phyloP scores from a whole-genome alignment of 2,888 invertebrate genomes.

The Athetis lepigone region DNA sequence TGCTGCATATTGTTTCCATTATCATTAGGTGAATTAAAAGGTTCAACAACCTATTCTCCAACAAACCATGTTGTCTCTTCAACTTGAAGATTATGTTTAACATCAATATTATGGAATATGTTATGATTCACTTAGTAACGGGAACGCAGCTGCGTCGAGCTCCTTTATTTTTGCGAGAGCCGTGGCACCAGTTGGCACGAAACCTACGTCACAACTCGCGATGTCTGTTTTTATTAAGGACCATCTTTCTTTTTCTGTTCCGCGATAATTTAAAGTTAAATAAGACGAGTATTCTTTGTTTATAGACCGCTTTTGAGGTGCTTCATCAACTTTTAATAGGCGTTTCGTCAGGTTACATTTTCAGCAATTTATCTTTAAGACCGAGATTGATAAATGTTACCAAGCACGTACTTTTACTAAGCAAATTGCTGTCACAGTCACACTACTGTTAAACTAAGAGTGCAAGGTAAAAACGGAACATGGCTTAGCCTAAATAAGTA shows the following conservation, averaged over 20 bases:
- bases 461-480: too few species aligned
- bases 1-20: too few species aligned
- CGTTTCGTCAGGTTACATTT: background rate
- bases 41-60: background rate
- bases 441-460: too few species aligned
- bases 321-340: background rate
- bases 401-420: too few species aligned
- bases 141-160: slow-evolving; percentile 54
- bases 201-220: slow-evolving; percentile 34
- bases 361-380: too few species aligned
- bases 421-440: too few species aligned
- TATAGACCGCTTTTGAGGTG: background rate
- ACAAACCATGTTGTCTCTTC: background rate
- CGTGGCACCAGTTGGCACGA: slow-evolving; percentile 66
- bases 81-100: slow-evolving; percentile 14
- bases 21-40: too few species aligned
- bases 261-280: background rate
- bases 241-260: slow-evolving; percentile 35
- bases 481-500: too few species aligned
- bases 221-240: slow-evolving; percentile 33
- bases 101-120: slow-evolving; percentile 26
- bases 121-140: slow-evolving; percentile 66
- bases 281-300: background rate
- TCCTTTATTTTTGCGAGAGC: slow-evolving; percentile 60
- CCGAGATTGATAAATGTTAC: too few species aligned